Evolutionary conservation across 2,888 invertebrate genomes (phyloP).

Genomic region (Drosophila paucipuncta): DNA sequence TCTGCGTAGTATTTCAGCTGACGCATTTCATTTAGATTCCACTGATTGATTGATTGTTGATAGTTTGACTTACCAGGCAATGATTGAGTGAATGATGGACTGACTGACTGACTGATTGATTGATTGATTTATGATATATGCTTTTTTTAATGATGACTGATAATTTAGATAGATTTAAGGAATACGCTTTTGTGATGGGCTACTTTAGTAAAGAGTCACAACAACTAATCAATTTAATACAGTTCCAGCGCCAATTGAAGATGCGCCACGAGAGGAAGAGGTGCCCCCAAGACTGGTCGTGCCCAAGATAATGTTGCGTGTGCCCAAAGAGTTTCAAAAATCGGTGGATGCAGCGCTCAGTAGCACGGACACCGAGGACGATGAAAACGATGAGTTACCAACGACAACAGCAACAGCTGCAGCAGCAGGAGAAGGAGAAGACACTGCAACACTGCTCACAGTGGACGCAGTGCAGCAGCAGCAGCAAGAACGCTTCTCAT

Average conservation of each 20-base stretch:
- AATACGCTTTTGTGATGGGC: neutral
- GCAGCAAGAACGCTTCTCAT: conserved; percentile 23
- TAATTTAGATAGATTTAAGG: neutral
- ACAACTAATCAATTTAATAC: conserved; percentile 2
- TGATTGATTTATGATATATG: neutral
- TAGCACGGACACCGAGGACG: conserved; percentile 83
- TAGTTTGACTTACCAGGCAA: neutral
- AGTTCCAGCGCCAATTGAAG: conserved; percentile 55
- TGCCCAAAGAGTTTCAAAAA: conserved; percentile 87
- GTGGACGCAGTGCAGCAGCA: conserved; percentile 49
- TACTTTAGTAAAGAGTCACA: neutral
- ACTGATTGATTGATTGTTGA: neutral
- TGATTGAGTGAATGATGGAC: neutral
- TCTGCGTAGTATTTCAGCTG: too few relatives aligned
- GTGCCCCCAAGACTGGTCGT: conserved; percentile 85
- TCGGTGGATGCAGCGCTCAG: conserved; percentile 84
- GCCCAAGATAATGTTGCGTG: conserved; percentile 89
- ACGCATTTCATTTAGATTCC: too few relatives aligned
- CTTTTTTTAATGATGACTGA: neutral
- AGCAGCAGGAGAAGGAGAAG: neutral
- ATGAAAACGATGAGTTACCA: conserved; percentile 59
- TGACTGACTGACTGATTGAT: neutral
- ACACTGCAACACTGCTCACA: conserved; percentile 27
- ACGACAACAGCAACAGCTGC: neutral
- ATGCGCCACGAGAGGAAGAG: conserved; percentile 20